phyloP scores from a whole-genome alignment of 2,888 invertebrate genomes.

The Agrilus biguttatus region DNA sequence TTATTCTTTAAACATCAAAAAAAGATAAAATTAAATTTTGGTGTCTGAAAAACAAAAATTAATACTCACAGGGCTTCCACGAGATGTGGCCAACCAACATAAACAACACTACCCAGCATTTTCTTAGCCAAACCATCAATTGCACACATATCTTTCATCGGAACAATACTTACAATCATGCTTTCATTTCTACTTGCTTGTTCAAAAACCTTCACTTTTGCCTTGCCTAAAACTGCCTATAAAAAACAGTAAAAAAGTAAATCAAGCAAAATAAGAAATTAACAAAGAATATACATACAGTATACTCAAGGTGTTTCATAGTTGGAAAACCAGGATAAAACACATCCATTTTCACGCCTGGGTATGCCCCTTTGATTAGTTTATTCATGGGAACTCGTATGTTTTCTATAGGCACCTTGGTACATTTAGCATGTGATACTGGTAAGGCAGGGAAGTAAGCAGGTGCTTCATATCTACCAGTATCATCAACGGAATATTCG shows the following conservation, averaged over 20 bases:
- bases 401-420: constrained; percentile 38
- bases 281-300: constrained; percentile 35
- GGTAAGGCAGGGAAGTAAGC: constrained; percentile 46
- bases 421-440: constrained; percentile 41
- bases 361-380: constrained; percentile 55
- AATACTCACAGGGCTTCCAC: constrained; percentile 57
- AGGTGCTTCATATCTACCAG: constrained; percentile 43
- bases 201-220: constrained; percentile 80
- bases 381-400: constrained; percentile 40
- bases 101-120: constrained; percentile 58
- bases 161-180: constrained; percentile 58
- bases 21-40: too few species aligned
- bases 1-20: not conserved
- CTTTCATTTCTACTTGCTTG: constrained; percentile 66
- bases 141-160: constrained; percentile 30
- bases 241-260: constrained; percentile 2
- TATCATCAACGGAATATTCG: constrained; percentile 40
- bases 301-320: constrained; percentile 68
- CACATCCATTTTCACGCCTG: constrained; percentile 49
- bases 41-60: not conserved
- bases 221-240: constrained; percentile 39
- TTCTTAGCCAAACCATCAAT: constrained; percentile 36
- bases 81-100: constrained; percentile 88
- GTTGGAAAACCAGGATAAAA: constrained; percentile 89
- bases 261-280: not conserved